Percentiles rank a stretch among this genome's conserved stretches.
These are phyloP conservation scores for Agrochola circellaris DNA, from an alignment of 2,888 invertebrate species.

Conservation along the genomic window DNA sequence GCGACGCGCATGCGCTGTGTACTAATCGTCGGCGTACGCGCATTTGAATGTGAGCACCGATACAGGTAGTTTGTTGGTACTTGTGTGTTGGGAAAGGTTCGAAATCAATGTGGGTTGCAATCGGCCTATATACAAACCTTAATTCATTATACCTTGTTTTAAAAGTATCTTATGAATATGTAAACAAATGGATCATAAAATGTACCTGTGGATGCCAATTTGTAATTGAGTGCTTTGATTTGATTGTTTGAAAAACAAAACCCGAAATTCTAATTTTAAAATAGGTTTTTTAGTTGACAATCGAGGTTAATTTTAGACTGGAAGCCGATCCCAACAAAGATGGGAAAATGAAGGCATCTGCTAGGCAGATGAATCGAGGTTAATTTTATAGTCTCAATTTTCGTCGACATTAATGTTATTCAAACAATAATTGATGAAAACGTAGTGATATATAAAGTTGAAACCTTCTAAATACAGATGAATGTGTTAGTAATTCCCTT, in stretches of 20 bases:
- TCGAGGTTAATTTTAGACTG: background rate
- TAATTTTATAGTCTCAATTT: background rate
- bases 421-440: background rate
- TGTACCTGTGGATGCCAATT: no score
- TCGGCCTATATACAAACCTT: background rate
- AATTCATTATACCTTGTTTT: background rate
- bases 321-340: no score
- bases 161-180: background rate
- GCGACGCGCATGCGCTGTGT: slow-evolving; percentile 55
- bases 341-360: no score
- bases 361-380: background rate
- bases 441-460: background rate
- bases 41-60: slow-evolving; percentile 48
- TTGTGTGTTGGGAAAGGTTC: slow-evolving; percentile 23
- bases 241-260: background rate
- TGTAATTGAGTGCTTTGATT: background rate
- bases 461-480: background rate
- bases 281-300: background rate
- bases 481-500: background rate
- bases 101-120: background rate
- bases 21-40: slow-evolving; percentile 56
- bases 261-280: background rate
- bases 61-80: slow-evolving; percentile 32
- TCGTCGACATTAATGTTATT: background rate
- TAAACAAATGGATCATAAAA: background rate